Evolutionary conservation across 2,797 vertebrate species (phyloP), one percentile per base, ranked within the genome.

Genomic region (Melanotaenia boesemani): DNA sequence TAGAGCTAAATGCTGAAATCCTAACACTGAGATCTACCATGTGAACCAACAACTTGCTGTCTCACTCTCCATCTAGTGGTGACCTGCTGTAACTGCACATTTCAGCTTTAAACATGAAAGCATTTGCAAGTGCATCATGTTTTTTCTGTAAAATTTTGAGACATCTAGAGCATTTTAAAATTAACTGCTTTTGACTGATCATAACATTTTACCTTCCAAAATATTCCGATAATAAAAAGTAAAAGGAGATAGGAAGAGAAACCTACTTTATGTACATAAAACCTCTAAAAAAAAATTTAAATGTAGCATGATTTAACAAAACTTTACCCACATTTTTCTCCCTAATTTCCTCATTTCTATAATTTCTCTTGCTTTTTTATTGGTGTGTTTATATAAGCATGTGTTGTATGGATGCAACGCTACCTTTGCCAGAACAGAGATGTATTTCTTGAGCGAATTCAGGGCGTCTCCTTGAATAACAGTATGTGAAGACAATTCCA

Each of bases 381-480:
- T 20, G 13, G 3, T 26, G 39, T 10, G 20, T 30, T 56, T 20
- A 20, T 41, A 4, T n/a, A 26, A 15, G 16, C 26, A 26, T 28
- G 15, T n/a, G 18, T 68, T 37, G 18, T 18, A 2, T 59, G n/a
- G 52, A 3, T 28, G 41, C 6, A 28, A 3, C 24, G 24, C n/a
- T 57, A 99, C 98, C 96, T 98, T 96, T 61, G 89, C 85, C 79
- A 99, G 87, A 0, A 93, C 79, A 1, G 93, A 82, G 67, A 97
- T 85, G 36, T 96, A 98, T 59, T 82, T 90, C 79, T 86, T 96
- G 66, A 99, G 92, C 34, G 96, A 87, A 0, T 12, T 80, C 72
- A 98, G 93, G 15, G 87, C 91, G 0, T 91, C 85, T 77, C 95
- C 95, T 0, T 86, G 91, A 63, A 99, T 91, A 3, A 44, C 1